Base-by-base conservation (phyloP, 2,888 invertebrate genomes). In the Lymantria monacha region DNA sequence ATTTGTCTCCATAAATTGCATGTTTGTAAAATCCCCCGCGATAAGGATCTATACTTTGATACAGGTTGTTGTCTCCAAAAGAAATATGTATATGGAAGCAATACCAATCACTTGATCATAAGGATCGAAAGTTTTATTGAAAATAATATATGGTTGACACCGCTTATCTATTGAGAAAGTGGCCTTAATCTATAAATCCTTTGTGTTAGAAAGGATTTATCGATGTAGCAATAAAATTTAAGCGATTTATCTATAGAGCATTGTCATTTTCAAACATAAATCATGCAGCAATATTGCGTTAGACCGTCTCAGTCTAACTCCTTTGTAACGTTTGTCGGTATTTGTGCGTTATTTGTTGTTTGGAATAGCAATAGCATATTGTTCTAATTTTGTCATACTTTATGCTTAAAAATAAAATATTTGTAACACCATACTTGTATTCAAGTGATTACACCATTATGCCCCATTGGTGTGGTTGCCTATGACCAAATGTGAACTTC, bases 231-330 rank as follows among this genome's bases (percentile, higher is more conserved):
- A 77, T 79, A 79, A 72, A 74, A 80, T 48, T 37, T 37, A 42
- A 36, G 9, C 30, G 14, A 36, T 49, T 49, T 49, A 49, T 79
- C 74, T 76, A 83, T 81, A 74, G 72, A 67, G 70, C 74, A 75
- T 71, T 82, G 79, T 81, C 78, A 68, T 74, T 75, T 73, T 55
- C 50, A 66, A 63, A 63, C 52, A 72, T 82, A 80, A 78, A 76
- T 77, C 70, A 61, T 68, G 50, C 38, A 56, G 66, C 66, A 66
- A 66, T 67, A 70, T 59, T 63, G 65, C 61, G 68, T 66, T 64
- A 56, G 61, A 49, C 52, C 44, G 55, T 41, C 46, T 46, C 36
- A 37, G 13, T 51, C 11, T 30, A 33, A 30, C 46, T 38, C 42
- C 52, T 3, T 51, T 57, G 55, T 57, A 57, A 55, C 54, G 49